phyloP scores from a whole-genome alignment of 2,888 invertebrate species.

The Exephanes ischioxanthus region DNA sequence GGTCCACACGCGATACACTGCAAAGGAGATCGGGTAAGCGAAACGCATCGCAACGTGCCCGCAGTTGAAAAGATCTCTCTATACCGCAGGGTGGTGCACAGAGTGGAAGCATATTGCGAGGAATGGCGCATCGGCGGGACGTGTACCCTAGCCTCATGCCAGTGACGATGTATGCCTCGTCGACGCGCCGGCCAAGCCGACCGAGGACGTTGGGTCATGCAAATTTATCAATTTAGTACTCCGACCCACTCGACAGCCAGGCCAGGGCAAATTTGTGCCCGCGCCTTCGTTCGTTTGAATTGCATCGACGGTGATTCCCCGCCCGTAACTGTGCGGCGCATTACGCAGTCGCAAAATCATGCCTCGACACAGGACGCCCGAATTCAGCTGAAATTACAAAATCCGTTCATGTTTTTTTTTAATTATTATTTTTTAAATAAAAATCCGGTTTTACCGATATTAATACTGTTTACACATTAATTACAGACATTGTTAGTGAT shows the following conservation, averaged over 20 bases:
- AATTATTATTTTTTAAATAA: not conserved
- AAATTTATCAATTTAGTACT: constrained; percentile 83
- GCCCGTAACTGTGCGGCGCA: constrained; percentile 26
- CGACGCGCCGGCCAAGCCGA: constrained; percentile 42
- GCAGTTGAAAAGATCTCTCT: constrained; percentile 26
- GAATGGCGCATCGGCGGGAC: constrained; percentile 45
- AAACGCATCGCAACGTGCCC: constrained; percentile 37
- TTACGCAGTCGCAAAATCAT: constrained; percentile 48
- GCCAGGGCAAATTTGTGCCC: constrained; percentile 21
- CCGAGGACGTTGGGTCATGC: constrained; percentile 78
- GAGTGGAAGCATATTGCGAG: constrained; percentile 18
- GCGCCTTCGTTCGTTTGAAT: constrained; percentile 40
- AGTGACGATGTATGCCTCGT: constrained; percentile 24
- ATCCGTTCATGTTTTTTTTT: not conserved
- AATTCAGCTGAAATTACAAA: not conserved
- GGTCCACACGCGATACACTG: constrained; percentile 37
- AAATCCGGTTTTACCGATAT: too few species aligned
- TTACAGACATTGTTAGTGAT: too few species aligned
- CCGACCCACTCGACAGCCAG: constrained; percentile 73
- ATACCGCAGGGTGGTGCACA: not conserved
- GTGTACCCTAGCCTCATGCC: constrained; percentile 31
- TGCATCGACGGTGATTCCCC: constrained; percentile 47
- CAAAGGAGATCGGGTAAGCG: constrained; percentile 23
- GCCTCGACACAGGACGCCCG: constrained; percentile 9
- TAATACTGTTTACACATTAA: too few species aligned